Base-by-base conservation (phyloP, 2,113 vertebrate genomes). In the Ondatra zibethicus region DNA sequence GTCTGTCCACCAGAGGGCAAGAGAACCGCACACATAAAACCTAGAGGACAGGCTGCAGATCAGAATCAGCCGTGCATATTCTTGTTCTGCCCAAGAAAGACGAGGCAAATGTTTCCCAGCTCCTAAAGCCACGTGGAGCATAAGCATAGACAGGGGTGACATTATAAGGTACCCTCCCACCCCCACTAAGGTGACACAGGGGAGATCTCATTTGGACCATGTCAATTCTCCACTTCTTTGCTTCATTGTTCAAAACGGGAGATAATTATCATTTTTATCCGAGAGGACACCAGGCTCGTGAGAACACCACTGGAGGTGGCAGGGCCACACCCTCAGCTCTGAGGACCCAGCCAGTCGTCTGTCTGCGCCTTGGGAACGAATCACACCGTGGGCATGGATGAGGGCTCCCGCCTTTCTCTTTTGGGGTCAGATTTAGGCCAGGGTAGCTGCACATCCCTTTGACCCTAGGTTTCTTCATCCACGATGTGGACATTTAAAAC, bases 1-100 rank as follows among this genome's bases (percentile, higher is more conserved):
- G 13, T 13, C 10, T 96, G 47, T 82, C 98, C 98, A 98, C 97
- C 50, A 97, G 98, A 97, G 97, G 98, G 98, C 97, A 98, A 97
- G 95, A 97, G 97, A 97, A 97, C 93, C 91, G 92, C 78, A 3
- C 25, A 47, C 39, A 93, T 92, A 16, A 45, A 39, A 33, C 0
- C 7, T 4, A 0, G 27, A 5, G 3, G 1, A 25, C 21, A 3
- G 31, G 52, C n/a, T 3, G 70, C 36, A 10, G n/a, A 31, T 84
- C 58, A 31, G 81, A 55, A 25, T 33, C 47, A 55, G 61, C 66
- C 47, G 23, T 0, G 19, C 21, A 23, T 29, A 52, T 72, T 58
- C 72, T 81, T 72, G 7, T 73, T 88, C 78, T 94, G 25, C 25
- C 6, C 27, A 17, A 31, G n/a, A 36, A 63, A 58, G 85, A 33